These are phyloP conservation scores for Clamator glandarius DNA, from an alignment of 2,797 vertebrate genomes.

Conservation along the genomic window DNA sequence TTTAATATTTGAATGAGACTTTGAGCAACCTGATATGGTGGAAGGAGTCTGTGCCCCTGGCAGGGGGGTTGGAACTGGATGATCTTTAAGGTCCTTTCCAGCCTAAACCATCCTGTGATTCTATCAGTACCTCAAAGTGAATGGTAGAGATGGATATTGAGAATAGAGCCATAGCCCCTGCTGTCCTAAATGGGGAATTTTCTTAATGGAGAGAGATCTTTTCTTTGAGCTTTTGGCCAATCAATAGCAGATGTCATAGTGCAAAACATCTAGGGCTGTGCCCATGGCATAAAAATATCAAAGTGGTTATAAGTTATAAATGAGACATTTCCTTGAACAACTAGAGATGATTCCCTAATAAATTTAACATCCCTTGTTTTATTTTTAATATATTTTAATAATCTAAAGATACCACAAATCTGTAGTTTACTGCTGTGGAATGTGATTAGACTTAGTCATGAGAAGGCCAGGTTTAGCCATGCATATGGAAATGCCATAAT, in stretches of 20 bases:
- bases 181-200: not conserved
- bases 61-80: no score
- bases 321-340: slow-evolving; percentile 34
- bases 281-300: not conserved
- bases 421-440: slow-evolving; percentile 5
- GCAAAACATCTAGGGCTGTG: not conserved
- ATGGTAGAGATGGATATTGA: not conserved
- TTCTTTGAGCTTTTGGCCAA: not conserved
- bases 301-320: slow-evolving; percentile 14
- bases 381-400: slow-evolving; percentile 44
- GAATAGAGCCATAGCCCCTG: not conserved
- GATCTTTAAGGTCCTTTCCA: no score
- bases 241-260: not conserved
- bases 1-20: not conserved
- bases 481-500: not conserved
- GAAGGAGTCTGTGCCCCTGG: no score
- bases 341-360: slow-evolving; percentile 6
- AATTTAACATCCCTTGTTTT: not conserved
- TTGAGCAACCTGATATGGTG: not conserved
- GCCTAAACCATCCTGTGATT: no score
- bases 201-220: not conserved
- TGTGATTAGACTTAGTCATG: not conserved
- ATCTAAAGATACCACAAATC: slow-evolving; percentile 7
- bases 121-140: not conserved
- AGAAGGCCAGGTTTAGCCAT: not conserved